phyloP scores from a whole-genome alignment of 2,888 invertebrate species.

The Stenolophus ochropezus region DNA sequence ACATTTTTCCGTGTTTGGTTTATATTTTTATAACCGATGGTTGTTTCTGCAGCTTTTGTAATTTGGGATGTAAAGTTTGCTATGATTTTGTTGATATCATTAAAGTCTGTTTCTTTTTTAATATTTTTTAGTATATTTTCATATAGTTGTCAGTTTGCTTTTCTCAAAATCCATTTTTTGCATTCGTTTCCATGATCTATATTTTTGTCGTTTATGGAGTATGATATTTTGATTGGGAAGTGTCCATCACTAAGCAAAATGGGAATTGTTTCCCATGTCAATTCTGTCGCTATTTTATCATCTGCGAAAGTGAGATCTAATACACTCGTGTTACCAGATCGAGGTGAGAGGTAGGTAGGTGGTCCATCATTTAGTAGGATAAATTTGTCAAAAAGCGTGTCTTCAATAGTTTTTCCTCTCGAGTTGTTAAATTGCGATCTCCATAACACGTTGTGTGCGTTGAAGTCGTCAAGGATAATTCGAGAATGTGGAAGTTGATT shows the following conservation, averaged over 20 bases:
- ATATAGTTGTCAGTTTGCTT: slow-evolving; percentile 14
- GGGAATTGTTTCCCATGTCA: slow-evolving; percentile 21
- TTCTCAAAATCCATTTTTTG: slow-evolving; percentile 32
- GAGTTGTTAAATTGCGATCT: not conserved
- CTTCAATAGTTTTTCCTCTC: slow-evolving; percentile 29
- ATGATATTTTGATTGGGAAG: slow-evolving; percentile 45
- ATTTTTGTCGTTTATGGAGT: not conserved
- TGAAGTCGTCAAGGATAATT: slow-evolving; percentile 25
- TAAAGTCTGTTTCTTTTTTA: not conserved
- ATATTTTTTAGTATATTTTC: not conserved
- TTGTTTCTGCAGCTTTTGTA: slow-evolving; percentile 10
- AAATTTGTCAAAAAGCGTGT: not conserved
- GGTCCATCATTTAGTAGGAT: slow-evolving; percentile 15
- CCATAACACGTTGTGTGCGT: slow-evolving; percentile 29
- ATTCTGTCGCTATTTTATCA: not conserved
- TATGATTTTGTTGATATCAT: not conserved
- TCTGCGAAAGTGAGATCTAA: slow-evolving; percentile 11
- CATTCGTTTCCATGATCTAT: not conserved
- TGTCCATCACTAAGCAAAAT: not conserved
- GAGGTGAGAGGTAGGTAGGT: slow-evolving; percentile 5
- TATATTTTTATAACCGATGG: slow-evolving; percentile 9
- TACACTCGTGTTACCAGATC: not conserved
- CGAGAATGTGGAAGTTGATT: not conserved
- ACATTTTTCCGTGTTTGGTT: slow-evolving; percentile 11
- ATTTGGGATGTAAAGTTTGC: slow-evolving; percentile 12